A percentile compares a stretch with the other conserved stretches of the same genome.
Evolutionary conservation across 2,888 invertebrate genomes (phyloP).

Genomic region (Lasiommata megera): DNA sequence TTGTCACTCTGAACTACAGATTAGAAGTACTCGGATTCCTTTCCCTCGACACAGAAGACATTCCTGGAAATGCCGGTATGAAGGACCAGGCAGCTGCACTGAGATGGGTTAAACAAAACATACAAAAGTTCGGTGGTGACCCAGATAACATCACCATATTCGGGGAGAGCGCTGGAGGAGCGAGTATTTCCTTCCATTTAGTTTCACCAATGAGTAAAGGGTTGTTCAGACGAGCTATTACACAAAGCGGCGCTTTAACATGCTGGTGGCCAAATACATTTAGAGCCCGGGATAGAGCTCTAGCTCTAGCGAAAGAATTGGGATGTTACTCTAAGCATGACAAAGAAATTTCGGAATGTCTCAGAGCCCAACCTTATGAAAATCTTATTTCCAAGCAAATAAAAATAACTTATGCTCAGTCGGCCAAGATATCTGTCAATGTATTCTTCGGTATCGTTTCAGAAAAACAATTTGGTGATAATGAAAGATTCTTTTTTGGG

Average conservation of each 20-base stretch:
- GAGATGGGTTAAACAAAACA: constrained; percentile 47
- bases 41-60: constrained; percentile 48
- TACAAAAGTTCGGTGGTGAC: constrained; percentile 54
- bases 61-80: constrained; percentile 52
- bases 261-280: constrained; percentile 68
- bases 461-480: constrained; percentile 45
- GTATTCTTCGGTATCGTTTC: constrained; percentile 39
- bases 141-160: constrained; percentile 55
- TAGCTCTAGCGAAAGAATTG: constrained; percentile 46
- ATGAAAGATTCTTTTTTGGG: constrained; percentile 48
- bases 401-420: constrained; percentile 20
- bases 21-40: constrained; percentile 54
- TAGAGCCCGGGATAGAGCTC: constrained; percentile 72
- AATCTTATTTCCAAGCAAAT: constrained; percentile 38
- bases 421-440: background rate
- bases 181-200: constrained; percentile 42
- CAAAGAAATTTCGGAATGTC: constrained; percentile 51
- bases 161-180: constrained; percentile 54
- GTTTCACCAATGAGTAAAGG: constrained; percentile 55
- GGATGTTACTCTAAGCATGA: constrained; percentile 53
- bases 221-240: constrained; percentile 71
- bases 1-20: constrained; percentile 58
- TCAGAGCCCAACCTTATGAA: constrained; percentile 47
- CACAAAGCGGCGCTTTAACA: constrained; percentile 64
- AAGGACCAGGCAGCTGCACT: constrained; percentile 59